phyloP scores from a whole-genome alignment of 2,113 vertebrate species.

The Xyrauchen texanus region DNA sequence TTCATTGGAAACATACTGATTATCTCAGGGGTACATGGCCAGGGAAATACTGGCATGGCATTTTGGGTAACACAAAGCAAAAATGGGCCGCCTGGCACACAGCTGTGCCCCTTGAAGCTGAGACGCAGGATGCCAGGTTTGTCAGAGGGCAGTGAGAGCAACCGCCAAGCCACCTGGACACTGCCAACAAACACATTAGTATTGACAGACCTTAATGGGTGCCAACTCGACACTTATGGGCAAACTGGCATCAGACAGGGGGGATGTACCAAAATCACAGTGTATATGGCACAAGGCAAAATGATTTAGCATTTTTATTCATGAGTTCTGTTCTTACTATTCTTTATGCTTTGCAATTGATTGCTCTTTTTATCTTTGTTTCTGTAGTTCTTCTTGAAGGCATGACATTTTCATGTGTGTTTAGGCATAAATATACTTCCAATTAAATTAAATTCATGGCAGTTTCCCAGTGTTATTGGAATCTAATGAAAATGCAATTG shows the following conservation, averaged over 20 bases:
- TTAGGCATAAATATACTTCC: background rate
- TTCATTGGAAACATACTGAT: slow-evolving; percentile 19
- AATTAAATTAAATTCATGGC: background rate
- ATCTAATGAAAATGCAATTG: too few species aligned
- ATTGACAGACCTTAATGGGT: background rate
- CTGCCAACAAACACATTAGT: slow-evolving; percentile 30
- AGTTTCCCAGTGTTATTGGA: too few species aligned
- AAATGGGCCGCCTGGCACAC: slow-evolving; percentile 11
- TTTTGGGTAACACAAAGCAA: background rate
- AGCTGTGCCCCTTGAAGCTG: slow-evolving; percentile 7
- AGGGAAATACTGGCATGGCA: slow-evolving; percentile 15
- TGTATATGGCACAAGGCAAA: background rate
- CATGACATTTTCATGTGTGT: slow-evolving; percentile 10
- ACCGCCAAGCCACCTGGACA: background rate
- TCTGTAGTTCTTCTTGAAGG: slow-evolving; percentile 21
- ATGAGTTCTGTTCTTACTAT: slow-evolving; percentile 30
- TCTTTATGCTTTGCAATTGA: slow-evolving; percentile 30
- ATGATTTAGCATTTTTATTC: slow-evolving; percentile 32
- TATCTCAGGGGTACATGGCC: background rate
- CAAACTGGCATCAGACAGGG: too few species aligned
- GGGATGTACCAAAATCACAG: too few species aligned
- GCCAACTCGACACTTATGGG: too few species aligned
- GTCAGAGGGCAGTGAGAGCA: slow-evolving; percentile 18
- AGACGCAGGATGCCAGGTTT: slow-evolving; percentile 21
- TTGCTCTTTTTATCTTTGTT: slow-evolving; percentile 23